A percentile compares a stretch with the other conserved stretches of the same genome.
phyloP scores from a whole-genome alignment of 2,888 invertebrate genomes.

The Agrotis clavis region DNA sequence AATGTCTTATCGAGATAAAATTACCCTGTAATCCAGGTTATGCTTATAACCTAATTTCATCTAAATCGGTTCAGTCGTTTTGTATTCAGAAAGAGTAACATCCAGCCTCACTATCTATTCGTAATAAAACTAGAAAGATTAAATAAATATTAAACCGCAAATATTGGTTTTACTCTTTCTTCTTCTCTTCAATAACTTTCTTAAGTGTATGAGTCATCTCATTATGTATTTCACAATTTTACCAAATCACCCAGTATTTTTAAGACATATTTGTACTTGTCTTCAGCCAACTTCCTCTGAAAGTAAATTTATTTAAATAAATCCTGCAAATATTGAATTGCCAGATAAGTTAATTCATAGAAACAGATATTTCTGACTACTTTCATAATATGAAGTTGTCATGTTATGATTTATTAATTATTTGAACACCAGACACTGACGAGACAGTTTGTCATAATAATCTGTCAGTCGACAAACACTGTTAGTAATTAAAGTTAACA shows the following conservation, averaged over 20 bases:
- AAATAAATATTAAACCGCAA: too few relatives aligned
- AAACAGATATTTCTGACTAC: conserved; percentile 11
- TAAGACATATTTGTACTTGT: background rate
- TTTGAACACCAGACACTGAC: conserved; percentile 15
- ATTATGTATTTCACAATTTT: too few relatives aligned
- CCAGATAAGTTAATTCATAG: conserved; percentile 32
- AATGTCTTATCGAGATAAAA: too few relatives aligned
- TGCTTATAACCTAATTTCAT: too few relatives aligned
- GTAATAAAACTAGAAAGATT: too few relatives aligned
- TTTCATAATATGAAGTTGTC: conserved; percentile 23
- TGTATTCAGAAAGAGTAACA: too few relatives aligned
- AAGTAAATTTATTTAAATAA: conserved; percentile 24
- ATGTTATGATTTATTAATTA: conserved; percentile 24
- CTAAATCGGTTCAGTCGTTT: too few relatives aligned
- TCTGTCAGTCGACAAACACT: conserved; percentile 37
- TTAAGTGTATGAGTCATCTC: too few relatives aligned
- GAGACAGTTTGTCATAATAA: conserved; percentile 52
- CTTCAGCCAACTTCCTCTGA: background rate
- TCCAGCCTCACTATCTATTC: too few relatives aligned
- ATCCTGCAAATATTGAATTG: conserved; percentile 31
- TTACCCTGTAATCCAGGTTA: too few relatives aligned
- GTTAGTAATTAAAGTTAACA: conserved; percentile 6
- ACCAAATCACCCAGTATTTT: background rate
- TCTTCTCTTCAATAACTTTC: too few relatives aligned
- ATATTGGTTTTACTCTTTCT: too few relatives aligned